Evolutionary conservation across 1,140 invertebrate species (phyloP).

Genomic region (Phthorimaea operculella): DNA sequence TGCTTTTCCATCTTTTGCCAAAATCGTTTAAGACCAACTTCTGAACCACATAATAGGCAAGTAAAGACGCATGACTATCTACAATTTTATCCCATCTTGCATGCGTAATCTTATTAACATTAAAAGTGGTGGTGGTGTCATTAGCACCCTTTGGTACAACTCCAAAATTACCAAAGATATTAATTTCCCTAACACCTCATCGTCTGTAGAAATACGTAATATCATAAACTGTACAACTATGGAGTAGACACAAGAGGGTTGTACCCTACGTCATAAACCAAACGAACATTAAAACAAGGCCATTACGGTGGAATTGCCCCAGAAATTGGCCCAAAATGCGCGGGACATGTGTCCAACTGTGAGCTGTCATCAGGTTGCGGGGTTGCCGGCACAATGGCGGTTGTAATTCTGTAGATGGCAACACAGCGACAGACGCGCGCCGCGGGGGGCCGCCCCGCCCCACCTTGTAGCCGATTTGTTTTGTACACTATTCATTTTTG

Average conservation of each 20-base stretch:
- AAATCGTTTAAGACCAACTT: too few relatives aligned
- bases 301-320: background rate
- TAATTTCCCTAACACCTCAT: constrained; percentile 1
- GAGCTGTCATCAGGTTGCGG: background rate
- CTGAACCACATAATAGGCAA: too few relatives aligned
- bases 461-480: background rate
- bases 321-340: background rate
- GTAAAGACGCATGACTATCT: too few relatives aligned
- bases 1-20: too few relatives aligned
- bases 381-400: background rate
- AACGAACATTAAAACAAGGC: background rate
- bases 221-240: background rate
- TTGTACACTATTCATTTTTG: background rate
- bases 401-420: background rate
- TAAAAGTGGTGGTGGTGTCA: too few relatives aligned
- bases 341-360: background rate
- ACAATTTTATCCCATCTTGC: too few relatives aligned
- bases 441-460: background rate
- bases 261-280: background rate
- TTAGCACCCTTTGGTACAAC: background rate
- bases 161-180: background rate
- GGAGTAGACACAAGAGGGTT: background rate
- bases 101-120: too few relatives aligned
- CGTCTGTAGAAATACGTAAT: background rate
- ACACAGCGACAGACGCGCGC: background rate